phyloP scores from a whole-genome alignment of 2,888 invertebrate species.

The Parochlus steinenii region DNA sequence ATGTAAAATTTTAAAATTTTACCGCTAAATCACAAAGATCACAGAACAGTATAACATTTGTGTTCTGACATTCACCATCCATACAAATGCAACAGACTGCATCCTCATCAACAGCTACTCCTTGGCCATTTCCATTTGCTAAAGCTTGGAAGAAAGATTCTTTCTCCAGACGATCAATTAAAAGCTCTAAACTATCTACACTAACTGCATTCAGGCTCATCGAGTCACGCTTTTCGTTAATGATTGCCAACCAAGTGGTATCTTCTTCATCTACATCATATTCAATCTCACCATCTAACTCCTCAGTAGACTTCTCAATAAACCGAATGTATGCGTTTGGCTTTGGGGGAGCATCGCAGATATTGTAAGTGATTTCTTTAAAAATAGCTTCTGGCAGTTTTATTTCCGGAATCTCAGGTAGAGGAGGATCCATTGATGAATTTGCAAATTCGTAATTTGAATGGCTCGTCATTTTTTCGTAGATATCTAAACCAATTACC shows the following conservation, averaged over 20 bases:
- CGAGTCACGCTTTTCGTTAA: slow-evolving; percentile 67
- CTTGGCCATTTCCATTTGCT: slow-evolving; percentile 51
- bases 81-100: slow-evolving; percentile 98
- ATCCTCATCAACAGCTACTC: slow-evolving; percentile 80
- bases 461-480: slow-evolving; percentile 20
- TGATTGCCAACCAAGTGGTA: slow-evolving; percentile 77
- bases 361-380: slow-evolving; percentile 56
- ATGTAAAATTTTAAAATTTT: too few relatives aligned
- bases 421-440: slow-evolving; percentile 24
- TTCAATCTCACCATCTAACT: slow-evolving; percentile 83
- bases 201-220: slow-evolving; percentile 59
- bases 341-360: slow-evolving; percentile 65
- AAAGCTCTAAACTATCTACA: slow-evolving; percentile 78
- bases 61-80: slow-evolving; percentile 97
- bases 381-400: slow-evolving; percentile 55
- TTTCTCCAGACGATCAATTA: slow-evolving; percentile 96
- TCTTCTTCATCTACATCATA: slow-evolving; percentile 99
- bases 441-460: slow-evolving; percentile 22
- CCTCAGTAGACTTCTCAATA: slow-evolving; percentile 87
- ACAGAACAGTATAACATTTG: slow-evolving; percentile 96
- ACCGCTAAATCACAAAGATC: slow-evolving; percentile 99
- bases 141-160: slow-evolving; percentile 80
- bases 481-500: slow-evolving; percentile 51
- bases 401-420: slow-evolving; percentile 29
- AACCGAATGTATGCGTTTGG: slow-evolving; percentile 85